Evolutionary conservation across 2,797 vertebrate genomes (phyloP), one percentile per base, ranked within the genome.

Genomic region (Cephalopachus bancanus): DNA sequence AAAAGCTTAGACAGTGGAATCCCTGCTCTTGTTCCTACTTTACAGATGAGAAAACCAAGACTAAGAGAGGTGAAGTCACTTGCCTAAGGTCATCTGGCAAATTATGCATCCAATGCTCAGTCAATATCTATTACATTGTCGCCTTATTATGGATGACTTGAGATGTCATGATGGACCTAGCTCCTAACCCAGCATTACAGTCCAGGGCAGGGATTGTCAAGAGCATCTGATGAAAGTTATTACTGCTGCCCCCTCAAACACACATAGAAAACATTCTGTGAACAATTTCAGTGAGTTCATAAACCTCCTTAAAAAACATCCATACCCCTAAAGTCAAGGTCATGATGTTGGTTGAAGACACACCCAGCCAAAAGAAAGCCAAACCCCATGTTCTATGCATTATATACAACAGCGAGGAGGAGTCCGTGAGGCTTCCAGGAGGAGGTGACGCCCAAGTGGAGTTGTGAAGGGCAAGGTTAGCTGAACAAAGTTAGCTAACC

Each of bases 401-500:
- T 5, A 10, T 71, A 72, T 53, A 62, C 0, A 78, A 33, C 84
- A 37, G 0, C 37, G 22, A 78, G 71, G 33, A 44, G 64, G 71
- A 26, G 57, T 17, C 33, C 10, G 81, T 26, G 71, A 80, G 90
- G 15, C 79, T 96, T 92, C 93, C 49, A 30, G 69, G 91, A 93
- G 74, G 94, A 91, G 75, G 80, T 7, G 71, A 51, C 11, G 44
- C n/a, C n/a, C n/a, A 37, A 22, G 59, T 2, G 65, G 78, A 53
- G 49, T 64, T 75, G 83, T 20, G 64, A 75, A 79, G 71, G 4
- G 22, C 6, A 24, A 28, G 15, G 20, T 71, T 24, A 86, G 83
- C 28, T 19, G 69, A 26, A 44, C 4, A 30, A 83, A 57, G 80
- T 14, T 7, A 51, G 67, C 44, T 55, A 59, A 19, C 10, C 26